Conservation (phyloP, 1,140 invertebrate species). For the Pemphigus obesinymphae region DNA sequence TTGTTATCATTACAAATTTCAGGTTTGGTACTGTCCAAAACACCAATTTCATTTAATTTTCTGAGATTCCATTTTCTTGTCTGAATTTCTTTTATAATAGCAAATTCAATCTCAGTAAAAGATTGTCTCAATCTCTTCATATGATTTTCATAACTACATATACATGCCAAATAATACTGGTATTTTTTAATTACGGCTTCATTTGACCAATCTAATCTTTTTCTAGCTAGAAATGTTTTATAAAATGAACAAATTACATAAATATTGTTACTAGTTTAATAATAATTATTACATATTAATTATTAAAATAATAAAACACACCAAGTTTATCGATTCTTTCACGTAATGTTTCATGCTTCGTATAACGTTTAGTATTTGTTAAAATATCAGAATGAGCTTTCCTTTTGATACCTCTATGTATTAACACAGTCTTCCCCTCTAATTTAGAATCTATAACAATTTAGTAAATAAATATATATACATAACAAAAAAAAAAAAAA, state of each 20-base stretch:
- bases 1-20: not conserved
- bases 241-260: not conserved
- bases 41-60: not conserved
- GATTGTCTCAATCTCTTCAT: not conserved
- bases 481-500: no score
- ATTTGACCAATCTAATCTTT: conserved; percentile 15
- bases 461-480: not conserved
- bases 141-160: not conserved
- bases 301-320: no score
- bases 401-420: no score
- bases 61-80: not conserved
- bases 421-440: no score
- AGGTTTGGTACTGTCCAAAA: not conserved
- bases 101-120: not conserved
- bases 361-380: no score
- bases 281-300: not conserved
- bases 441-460: no score
- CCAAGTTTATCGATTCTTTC: no score
- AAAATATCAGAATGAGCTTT: no score
- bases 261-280: not conserved
- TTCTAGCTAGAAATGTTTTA: not conserved
- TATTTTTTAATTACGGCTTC: not conserved
- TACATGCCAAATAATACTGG: not conserved
- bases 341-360: no score
- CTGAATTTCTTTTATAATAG: not conserved